phyloP scores from a whole-genome alignment of 2,797 vertebrate species.

The Propithecus perrieri region DNA sequence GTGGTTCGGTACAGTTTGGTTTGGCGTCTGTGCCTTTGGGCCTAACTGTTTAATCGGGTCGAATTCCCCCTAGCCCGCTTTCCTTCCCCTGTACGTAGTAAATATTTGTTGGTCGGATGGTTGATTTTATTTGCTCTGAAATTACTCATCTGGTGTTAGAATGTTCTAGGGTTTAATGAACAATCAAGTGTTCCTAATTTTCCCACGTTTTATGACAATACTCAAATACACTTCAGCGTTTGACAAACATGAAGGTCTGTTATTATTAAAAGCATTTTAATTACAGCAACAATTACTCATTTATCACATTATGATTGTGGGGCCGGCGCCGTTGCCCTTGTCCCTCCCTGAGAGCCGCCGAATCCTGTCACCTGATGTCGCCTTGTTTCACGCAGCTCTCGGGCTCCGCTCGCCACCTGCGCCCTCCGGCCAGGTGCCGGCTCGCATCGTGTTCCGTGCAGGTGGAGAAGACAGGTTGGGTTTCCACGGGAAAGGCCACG shows the following conservation, averaged over 20 bases:
- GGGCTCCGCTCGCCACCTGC: fast-evolving
- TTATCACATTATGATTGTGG: background rate
- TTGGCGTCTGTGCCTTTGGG: background rate
- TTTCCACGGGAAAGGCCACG: fast-evolving
- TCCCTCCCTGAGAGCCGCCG: fast-evolving
- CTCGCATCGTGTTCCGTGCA: fast-evolving
- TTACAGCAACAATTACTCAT: background rate
- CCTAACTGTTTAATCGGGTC: background rate
- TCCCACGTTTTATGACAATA: background rate
- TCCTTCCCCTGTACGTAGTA: background rate
- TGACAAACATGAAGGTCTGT: background rate
- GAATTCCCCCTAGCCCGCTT: background rate
- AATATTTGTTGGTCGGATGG: background rate
- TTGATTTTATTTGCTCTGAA: constrained; percentile 37
- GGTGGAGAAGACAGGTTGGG: no score
- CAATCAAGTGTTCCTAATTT: background rate
- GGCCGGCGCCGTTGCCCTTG: fast-evolving
- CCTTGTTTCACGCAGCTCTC: fast-evolving
- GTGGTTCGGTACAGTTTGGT: no score
- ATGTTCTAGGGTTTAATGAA: background rate
- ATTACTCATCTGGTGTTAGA: background rate
- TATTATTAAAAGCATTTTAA: background rate
- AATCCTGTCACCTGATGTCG: fast-evolving
- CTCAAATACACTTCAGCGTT: background rate
- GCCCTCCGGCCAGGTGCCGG: background rate